Evolutionary conservation across 2,888 invertebrate genomes (phyloP), one percentile per base, ranked within the genome.

Genomic region (Cheilosia impressa): DNA sequence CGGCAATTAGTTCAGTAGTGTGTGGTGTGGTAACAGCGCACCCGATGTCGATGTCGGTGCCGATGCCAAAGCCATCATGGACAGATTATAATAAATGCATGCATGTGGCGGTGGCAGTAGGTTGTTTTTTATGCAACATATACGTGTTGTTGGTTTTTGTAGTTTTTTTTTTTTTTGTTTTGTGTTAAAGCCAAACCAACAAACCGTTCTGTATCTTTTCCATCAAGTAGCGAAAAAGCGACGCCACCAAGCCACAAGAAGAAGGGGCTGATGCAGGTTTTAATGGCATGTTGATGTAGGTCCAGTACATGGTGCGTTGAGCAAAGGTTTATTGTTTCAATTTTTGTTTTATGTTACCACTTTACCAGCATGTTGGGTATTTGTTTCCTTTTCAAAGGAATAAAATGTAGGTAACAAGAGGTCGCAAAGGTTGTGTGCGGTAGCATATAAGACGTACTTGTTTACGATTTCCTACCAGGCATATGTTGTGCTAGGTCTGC

Each of bases 1-100:
- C 72, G 72, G 75, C 81, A 88, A 88, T 88, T 88, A 87, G 88
- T 88, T 88, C 88, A 88, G 88, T 88, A 89, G 87, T 89, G 88
- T 87, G 82, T 71, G 81, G 63, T 75, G 50, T 58, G 60, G 41
- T 68, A 31, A 63, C 38, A 50, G 78, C 72, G 73, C 38, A 38
- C 13, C 38, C 38, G 38, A 38, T 38, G 38, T 38, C 38, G 38
- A 38, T 38, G 38, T 38, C 38, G 38, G 13, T 38, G 66, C 72
- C 73, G 22, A 69, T 65, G 73, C 53, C 68, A 71, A 85, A 63
- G 71, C 71, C 69, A 75, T 50, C 55, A 68, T 73, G 53, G 57
- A 38, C 60, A 53, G 55, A 57, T 76, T 75, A 71, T 68, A 47
- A 22, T 47, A 65, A 63, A 62, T 65, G 71, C 57, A 43, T 81